Evolutionary conservation across 2,113 vertebrate genomes (phyloP), one percentile per base, ranked within the genome.

Genomic region (Sorex araneus): DNA sequence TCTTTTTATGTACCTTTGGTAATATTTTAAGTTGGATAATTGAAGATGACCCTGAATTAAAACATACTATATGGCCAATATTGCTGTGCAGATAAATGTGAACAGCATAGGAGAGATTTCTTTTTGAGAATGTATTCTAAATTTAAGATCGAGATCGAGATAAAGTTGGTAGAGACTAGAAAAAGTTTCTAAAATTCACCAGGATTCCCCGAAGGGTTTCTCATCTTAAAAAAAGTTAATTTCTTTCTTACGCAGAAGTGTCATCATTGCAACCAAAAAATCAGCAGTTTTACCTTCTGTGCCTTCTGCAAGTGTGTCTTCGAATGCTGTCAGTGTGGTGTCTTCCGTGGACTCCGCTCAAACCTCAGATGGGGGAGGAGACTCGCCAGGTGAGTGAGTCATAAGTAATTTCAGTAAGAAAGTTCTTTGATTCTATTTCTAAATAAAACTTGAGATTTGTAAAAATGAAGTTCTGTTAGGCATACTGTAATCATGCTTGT

Each of bases 241-340:
- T 74, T 95, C 54, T 94, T 97, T 47, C 83, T 74, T 69, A 40
- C 40, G 9, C 95, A 99, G 99, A 97, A 99, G 99, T 93, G 99
- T 99, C 2, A 95, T 99, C 6, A 98, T 99, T 88, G 98, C 98
- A n/a, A 98, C 98, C 10, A 99, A 99, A 98, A 99, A 99, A 87
- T 97, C 98, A 2, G 28, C 95, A 16, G 0, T 97, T 77, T 90
- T 97, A 30, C 82, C 98, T 47, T 91, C 98, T 70, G 21, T 98
- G 13, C 83, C 98, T 73, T 77, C 97, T 83, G 2, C 97, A 32
- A 95, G 97, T 94, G 45, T 97, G 21, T 97, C 98, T 10, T 67
- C 98, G 11, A 98, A 98, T 92, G 97, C 98, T n/a, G 98, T 99
- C 75, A 98, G 99, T 19, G 98, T 99, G 95, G 99, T 99, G 82